Evolutionary conservation across 2,888 invertebrate species (phyloP), one percentile per base, ranked within the genome.

Genomic region (Lysandra coridon): DNA sequence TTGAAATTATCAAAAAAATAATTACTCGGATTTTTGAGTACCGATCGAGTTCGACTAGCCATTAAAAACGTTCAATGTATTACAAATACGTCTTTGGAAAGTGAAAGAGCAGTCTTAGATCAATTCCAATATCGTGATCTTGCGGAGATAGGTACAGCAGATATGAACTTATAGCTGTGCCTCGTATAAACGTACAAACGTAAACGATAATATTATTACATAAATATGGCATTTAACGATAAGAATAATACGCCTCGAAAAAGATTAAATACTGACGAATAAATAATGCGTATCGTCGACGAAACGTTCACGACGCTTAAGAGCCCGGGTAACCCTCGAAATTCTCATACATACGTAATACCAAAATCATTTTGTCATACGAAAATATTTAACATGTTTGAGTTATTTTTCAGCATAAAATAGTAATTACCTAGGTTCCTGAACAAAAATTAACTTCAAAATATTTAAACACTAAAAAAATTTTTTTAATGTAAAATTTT

Each of bases 171-270:
- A 82, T 79, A 69, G 81, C 78, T 81, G 83, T 81, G 78, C 80
- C 81, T 82, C 64, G 33, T 82, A 82, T 80, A 80, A 81, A 83
- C 85, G 84, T 84, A 85, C 84, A 89, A 88, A 83, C 88, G 86
- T 88, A 89, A 89, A 88, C 87, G 89, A 90, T 88, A 86, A 90
- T 88, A 89, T 93, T 94, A 94, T 90, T 88, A 90, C 87, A 92
- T 92, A 93, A 94, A 94, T 94, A 95, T 95, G 94, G 94, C 93
- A 95, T 91, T 91, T 92, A 91, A 91, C 88, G 86, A 91, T 91
- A 92, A 90, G 89, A 90, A 89, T 89, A 90, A 93, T 93, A 93
- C 92, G 90, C 87, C 89, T 90, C 87, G 88, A 89, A 92, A 91
- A 92, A 91, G 91, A 91, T 91, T 91, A 91, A 90, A 92, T 91